Evolutionary conservation across 92 coral and sea anemone species (phyloP).

Genomic region (Meandrina meandrites): DNA sequence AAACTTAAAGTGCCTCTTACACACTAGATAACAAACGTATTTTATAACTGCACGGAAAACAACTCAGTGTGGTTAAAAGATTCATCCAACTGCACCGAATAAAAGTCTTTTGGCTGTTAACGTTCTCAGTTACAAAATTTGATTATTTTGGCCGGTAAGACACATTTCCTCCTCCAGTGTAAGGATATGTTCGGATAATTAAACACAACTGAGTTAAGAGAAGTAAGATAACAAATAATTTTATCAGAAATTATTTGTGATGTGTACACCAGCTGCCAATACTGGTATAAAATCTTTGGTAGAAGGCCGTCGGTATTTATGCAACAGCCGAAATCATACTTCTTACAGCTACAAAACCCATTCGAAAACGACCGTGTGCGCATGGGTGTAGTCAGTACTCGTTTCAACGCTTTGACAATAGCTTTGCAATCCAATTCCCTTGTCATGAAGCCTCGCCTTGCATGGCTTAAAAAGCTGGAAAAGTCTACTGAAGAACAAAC

Average conservation of each 20-base stretch:
- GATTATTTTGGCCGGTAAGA: background rate
- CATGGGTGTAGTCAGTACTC: background rate
- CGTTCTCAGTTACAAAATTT: background rate
- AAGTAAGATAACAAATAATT: background rate
- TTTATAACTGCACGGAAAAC: background rate
- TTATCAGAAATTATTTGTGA: background rate
- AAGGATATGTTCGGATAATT: background rate
- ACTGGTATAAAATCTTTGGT: background rate
- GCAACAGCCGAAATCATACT: background rate
- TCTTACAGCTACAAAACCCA: background rate
- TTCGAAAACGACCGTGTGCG: background rate
- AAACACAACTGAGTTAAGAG: background rate
- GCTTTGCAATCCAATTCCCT: background rate
- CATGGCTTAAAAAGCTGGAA: background rate
- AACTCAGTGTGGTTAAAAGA: background rate
- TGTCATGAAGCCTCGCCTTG: background rate
- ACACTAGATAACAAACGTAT: background rate
- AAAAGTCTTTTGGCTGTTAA: background rate
- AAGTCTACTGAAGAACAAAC: background rate
- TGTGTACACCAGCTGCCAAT: background rate
- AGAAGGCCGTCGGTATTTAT: background rate
- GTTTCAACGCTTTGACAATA: background rate
- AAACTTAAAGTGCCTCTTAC: background rate
- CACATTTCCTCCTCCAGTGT: background rate
- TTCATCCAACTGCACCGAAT: background rate